phyloP scores from a whole-genome alignment of 37 sponge, comb jelly and placozoan genomes.

The Petrosia ficiformis region DNA sequence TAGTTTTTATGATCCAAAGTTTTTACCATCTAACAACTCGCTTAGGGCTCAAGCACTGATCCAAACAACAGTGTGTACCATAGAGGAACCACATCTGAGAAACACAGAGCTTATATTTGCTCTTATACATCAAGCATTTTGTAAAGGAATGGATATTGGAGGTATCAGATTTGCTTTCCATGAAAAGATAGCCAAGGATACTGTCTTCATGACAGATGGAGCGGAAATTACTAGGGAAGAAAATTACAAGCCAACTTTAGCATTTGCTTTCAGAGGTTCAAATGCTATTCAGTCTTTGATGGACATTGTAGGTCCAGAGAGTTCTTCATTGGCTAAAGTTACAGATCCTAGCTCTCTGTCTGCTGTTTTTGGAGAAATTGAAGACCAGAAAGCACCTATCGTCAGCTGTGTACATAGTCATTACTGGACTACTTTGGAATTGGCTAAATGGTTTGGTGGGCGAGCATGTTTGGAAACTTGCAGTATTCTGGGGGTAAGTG shows the following conservation, averaged over 20 bases:
- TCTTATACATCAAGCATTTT: not conserved
- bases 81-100: not conserved
- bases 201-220: not conserved
- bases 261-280: slow-evolving; percentile 57
- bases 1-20: slow-evolving; percentile 22
- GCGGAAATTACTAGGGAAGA: not conserved
- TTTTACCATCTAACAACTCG: slow-evolving; percentile 18
- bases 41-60: not conserved
- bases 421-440: slow-evolving; percentile 13
- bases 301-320: slow-evolving; percentile 66
- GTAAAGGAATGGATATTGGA: slow-evolving; percentile 40
- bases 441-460: slow-evolving; percentile 77
- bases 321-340: slow-evolving; percentile 40
- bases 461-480: slow-evolving; percentile 52
- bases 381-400: not conserved
- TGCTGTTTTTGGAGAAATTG: slow-evolving; percentile 41
- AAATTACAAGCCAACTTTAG: not conserved
- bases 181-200: not conserved
- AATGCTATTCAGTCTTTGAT: slow-evolving; percentile 39
- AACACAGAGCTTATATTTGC: slow-evolving; percentile 18
- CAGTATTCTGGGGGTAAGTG: slow-evolving; percentile 62
- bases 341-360: slow-evolving; percentile 67
- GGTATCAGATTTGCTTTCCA: slow-evolving; percentile 52
- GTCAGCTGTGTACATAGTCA: slow-evolving; percentile 29
- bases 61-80: slow-evolving; percentile 11